phyloP scores from a whole-genome alignment of 2,113 vertebrate species.

The Oncorhynchus mykiss region DNA sequence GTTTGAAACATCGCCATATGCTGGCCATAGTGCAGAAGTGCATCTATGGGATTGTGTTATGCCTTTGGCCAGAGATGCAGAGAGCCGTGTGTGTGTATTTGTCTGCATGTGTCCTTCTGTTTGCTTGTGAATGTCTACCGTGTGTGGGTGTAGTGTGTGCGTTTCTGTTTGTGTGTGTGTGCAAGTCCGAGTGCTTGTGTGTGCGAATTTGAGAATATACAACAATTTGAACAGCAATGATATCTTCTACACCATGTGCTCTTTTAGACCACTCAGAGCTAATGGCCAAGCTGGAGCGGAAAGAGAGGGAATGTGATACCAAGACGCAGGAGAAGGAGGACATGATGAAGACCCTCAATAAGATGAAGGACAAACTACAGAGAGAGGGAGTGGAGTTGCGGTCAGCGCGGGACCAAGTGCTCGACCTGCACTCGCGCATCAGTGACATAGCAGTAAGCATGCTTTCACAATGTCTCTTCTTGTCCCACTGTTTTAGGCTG shows the following conservation, averaged over 20 bases:
- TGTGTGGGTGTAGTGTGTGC: neutral
- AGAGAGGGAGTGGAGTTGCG: conserved; percentile 91
- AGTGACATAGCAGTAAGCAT: conserved; percentile 82
- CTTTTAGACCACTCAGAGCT: conserved; percentile 86
- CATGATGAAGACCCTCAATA: conserved; percentile 98
- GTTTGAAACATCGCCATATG: conserved; percentile 25
- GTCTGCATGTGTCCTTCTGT: too few relatives aligned
- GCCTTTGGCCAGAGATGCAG: too few relatives aligned
- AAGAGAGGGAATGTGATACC: conserved; percentile 92
- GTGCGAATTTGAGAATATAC: neutral
- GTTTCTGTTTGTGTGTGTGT: neutral
- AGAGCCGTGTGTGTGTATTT: too few relatives aligned
- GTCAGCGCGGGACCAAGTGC: conserved; percentile 87
- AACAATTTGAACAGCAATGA: neutral
- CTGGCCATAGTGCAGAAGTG: conserved; percentile 21
- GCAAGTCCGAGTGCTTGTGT: too few relatives aligned
- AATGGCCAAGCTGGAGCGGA: conserved; percentile 86
- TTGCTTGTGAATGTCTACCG: neutral
- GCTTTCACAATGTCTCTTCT: neutral
- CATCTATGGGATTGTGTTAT: neutral
- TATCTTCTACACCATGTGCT: neutral
- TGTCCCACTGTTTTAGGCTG: too few relatives aligned
- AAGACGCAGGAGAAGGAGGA: conserved; percentile 96
- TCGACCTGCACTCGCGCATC: conserved; percentile 85
- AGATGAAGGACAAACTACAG: conserved; percentile 98